Percentiles rank a stretch among this genome's conserved stretches.
phyloP scores from a whole-genome alignment of 2,888 invertebrate species.

The Masnerella sp. region DNA sequence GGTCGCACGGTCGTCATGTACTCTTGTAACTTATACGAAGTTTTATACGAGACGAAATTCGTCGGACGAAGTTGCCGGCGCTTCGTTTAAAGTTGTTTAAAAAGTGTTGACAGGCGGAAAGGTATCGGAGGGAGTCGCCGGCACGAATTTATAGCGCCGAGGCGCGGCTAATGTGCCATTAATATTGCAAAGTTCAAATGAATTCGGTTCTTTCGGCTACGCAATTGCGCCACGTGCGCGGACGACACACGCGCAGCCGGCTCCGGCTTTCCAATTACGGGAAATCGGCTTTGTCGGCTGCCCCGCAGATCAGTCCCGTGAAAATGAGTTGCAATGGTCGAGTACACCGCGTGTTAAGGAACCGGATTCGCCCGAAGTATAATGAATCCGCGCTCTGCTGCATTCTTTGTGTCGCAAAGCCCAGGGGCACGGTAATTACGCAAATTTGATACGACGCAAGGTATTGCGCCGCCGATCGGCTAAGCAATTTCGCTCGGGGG shows the following conservation, averaged over 20 bases:
- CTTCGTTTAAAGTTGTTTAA: conserved; percentile 55
- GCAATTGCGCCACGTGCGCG: conserved; percentile 57
- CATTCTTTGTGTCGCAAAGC: conserved; percentile 44
- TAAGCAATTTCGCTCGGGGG: no score
- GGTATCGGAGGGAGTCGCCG: conserved; percentile 10
- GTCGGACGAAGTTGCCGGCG: conserved; percentile 34
- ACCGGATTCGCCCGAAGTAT: conserved; percentile 38
- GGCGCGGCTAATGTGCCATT: conserved; percentile 34
- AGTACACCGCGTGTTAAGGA: conserved; percentile 42
- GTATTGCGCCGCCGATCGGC: not conserved
- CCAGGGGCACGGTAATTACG: conserved; percentile 40
- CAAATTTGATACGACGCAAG: conserved; percentile 39
- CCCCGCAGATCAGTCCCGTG: conserved; percentile 51
- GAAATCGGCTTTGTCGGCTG: conserved; percentile 63
- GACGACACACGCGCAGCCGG: conserved; percentile 65
- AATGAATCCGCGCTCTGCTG: conserved; percentile 48
- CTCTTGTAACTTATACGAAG: conserved; percentile 51
- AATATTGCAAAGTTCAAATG: conserved; percentile 47
- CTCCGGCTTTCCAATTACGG: conserved; percentile 66
- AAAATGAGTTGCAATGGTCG: conserved; percentile 55
- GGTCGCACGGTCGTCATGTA: conserved; percentile 43
- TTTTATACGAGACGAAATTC: conserved; percentile 53
- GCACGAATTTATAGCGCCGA: conserved; percentile 25
- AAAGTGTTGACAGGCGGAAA: conserved; percentile 54
- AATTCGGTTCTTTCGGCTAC: conserved; percentile 37